Evolutionary conservation across 1,140 invertebrate species (phyloP), one percentile per base, ranked within the genome.

Genomic region (Cephus cinctus): DNA sequence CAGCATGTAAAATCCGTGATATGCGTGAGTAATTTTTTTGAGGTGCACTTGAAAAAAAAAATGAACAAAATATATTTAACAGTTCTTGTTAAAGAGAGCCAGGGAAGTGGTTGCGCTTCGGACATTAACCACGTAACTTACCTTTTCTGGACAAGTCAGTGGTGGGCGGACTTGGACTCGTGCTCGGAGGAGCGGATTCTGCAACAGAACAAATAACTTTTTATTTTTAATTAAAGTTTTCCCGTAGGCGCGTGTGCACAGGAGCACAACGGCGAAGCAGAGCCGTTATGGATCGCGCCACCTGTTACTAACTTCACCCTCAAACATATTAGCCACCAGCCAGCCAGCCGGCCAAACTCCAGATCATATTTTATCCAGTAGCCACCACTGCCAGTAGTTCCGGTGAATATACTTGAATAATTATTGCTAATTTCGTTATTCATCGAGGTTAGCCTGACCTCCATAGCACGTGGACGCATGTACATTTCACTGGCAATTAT

Each of bases 141-240:
- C 78, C 74, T 71, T 75, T 76, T 61, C 69, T 76, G 12, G 69
- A 55, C 14, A 73, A 60, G 57, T 81, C 78, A 8, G 78, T 80
- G 30, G 80, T 82, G 43, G 77, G 75, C 25, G 80, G 78, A 59
- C 75, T 79, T 47, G 80, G 75, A 53, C 78, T 78, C 22, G 80
- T 82, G 42, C 79, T 81, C 27, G 80, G 80, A 48, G 79, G 80
- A 36, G 73, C 54, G 25, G 80, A 78, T 60, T 75, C 80, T 80
- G 73, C 59, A 80, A 79, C 68, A 78, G 66, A 69, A 59, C 65
- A 52, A 52, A 43, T 40, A 27, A 56, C 31, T 62, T 68, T 63
- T 59, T 57, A 58, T 66, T 64, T 63, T 69, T 65, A 69, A 68
- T 68, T 68, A 68, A 66, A 65, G 47, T 70, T 67, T 50, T 39